Conservation (phyloP, 2,888 invertebrate genomes). For the Cephus spinipes region DNA sequence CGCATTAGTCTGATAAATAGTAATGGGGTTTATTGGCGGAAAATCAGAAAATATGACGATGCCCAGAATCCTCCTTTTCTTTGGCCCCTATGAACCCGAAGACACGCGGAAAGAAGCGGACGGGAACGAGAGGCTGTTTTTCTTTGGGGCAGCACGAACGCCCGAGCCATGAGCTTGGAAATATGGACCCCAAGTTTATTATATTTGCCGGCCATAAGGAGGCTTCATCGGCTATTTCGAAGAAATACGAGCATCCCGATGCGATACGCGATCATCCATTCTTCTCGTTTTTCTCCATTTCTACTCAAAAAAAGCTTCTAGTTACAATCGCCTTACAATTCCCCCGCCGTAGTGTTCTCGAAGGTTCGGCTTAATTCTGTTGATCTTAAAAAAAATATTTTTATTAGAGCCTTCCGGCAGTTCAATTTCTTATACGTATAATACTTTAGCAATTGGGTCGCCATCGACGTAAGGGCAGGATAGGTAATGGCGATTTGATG, state of each 20-base stretch:
- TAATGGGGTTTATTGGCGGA: conserved; percentile 66
- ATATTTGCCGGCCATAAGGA: conserved; percentile 65
- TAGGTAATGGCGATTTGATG: background rate
- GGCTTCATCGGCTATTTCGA: conserved; percentile 62
- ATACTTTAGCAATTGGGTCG: background rate
- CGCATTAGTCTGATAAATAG: conserved; percentile 67
- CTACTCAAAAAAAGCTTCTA: background rate
- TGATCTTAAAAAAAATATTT: background rate
- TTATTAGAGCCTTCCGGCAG: background rate
- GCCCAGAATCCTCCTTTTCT: conserved; percentile 37
- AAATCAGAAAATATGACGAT: conserved; percentile 66
- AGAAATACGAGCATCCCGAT: conserved; percentile 53
- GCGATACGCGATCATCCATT: conserved; percentile 34
- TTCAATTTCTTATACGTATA: background rate
- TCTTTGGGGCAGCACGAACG: conserved; percentile 45
- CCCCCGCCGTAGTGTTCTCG: background rate
- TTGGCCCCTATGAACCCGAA: conserved; percentile 29
- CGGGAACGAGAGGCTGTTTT: conserved; percentile 36
- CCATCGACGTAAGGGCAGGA: background rate
- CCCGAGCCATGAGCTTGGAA: conserved; percentile 58
- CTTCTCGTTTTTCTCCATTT: conserved; percentile 20
- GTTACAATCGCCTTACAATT: background rate
- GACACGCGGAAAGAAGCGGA: conserved; percentile 26
- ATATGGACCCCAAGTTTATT: conserved; percentile 65
- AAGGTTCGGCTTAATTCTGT: background rate